These are phyloP conservation scores for Diadumene lineata DNA, from an alignment of 92 coral and sea anemone species.

Conservation along the genomic window DNA sequence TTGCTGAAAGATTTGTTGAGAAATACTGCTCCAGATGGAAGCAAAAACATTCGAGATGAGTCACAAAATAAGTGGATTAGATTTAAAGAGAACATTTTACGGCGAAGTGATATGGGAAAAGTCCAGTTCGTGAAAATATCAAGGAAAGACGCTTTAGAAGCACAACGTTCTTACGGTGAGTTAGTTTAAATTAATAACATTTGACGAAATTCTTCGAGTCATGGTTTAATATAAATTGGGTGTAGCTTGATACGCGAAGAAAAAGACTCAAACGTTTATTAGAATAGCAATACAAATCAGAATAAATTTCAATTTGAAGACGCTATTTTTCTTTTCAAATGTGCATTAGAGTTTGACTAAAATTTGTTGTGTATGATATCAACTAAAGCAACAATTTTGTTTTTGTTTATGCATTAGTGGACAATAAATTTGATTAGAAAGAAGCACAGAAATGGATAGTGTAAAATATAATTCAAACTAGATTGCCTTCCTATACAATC, in stretches of 20 bases:
- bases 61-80: not conserved
- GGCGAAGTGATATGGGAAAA: no score
- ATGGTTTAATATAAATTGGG: slow-evolving; percentile 4
- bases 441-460: not conserved
- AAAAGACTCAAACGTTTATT: no score
- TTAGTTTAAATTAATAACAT: not conserved
- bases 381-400: no score
- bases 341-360: no score
- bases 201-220: not conserved
- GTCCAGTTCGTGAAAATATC: slow-evolving; percentile 23
- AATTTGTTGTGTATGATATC: no score
- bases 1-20: not conserved
- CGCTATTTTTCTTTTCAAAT: not conserved
- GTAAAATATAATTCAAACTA: no score
- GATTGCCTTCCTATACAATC: no score
- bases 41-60: not conserved
- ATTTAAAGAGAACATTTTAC: slow-evolving; percentile 3
- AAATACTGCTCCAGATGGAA: slow-evolving; percentile 5
- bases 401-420: no score
- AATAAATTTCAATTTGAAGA: not conserved
- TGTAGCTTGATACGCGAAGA: no score
- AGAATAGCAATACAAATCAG: no score
- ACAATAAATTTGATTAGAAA: no score
- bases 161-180: slow-evolving; percentile 27
- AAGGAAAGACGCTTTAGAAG: slow-evolving; percentile 14